Percentiles rank a stretch among this genome's conserved stretches.
Evolutionary conservation across 2,888 invertebrate species (phyloP).

Genomic region (Muscina levida): DNA sequence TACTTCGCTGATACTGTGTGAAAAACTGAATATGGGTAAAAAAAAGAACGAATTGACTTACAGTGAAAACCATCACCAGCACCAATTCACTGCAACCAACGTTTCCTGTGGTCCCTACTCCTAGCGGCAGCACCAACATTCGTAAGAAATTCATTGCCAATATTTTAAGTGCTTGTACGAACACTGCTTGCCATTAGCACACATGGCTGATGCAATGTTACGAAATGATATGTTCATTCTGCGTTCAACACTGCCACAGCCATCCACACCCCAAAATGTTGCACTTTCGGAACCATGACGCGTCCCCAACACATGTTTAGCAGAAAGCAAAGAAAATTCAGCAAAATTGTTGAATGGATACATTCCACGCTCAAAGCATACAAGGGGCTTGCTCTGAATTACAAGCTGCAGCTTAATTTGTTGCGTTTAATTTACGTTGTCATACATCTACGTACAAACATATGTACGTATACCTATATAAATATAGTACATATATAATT

Average conservation of each 20-base stretch:
- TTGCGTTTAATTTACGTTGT: not conserved
- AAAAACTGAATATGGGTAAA: no score
- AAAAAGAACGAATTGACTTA: no score
- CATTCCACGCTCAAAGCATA: no score
- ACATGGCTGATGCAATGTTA: slow-evolving; percentile 58
- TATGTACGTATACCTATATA: not conserved
- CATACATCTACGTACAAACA: not conserved
- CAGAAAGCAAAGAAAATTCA: no score
- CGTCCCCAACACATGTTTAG: no score
- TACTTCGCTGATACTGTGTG: no score
- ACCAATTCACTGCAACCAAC: no score
- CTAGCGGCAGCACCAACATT: no score
- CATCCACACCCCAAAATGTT: not conserved
- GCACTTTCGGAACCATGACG: not conserved
- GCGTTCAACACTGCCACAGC: not conserved
- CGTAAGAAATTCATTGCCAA: slow-evolving; percentile 21
- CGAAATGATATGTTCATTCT: slow-evolving; percentile 50
- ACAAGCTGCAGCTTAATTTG: not conserved
- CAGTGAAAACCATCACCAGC: no score
- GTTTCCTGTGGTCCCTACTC: no score
- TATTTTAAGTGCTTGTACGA: slow-evolving; percentile 5
- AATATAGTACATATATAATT: not conserved
- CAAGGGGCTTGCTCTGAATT: no score
- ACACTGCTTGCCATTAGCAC: not conserved
- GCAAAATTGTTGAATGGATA: no score